Evolutionary conservation across 2,797 vertebrate genomes (phyloP).

Genomic region (Xiphophorus birchmanni): DNA sequence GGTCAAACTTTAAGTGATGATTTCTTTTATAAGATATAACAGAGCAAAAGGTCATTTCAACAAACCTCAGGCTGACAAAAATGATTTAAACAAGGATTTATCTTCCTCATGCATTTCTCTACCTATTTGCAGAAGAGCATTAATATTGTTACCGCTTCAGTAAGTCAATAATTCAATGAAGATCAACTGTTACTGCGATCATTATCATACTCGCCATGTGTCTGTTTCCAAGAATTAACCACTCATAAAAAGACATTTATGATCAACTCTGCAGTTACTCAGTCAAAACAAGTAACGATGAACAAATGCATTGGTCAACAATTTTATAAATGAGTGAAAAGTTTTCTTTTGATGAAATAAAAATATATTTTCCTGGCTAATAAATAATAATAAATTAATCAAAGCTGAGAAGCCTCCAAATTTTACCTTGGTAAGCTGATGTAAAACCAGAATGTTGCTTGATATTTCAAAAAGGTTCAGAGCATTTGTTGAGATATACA

Average conservation of each 20-base stretch:
- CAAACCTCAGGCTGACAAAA: not conserved
- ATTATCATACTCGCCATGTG: not conserved
- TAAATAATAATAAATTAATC: not conserved
- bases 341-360: not conserved
- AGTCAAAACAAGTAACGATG: conserved; percentile 2
- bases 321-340: not conserved
- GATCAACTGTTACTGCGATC: not conserved
- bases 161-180: not conserved
- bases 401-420: not conserved
- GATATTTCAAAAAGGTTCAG: not conserved
- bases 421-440: not conserved
- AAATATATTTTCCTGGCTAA: not conserved
- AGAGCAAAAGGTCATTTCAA: conserved; percentile 5
- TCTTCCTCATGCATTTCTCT: not conserved
- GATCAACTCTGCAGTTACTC: not conserved
- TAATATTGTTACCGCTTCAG: conserved; percentile 2
- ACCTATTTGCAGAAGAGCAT: not conserved
- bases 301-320: not conserved
- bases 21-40: conserved; percentile 10
- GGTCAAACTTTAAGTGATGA: conserved; percentile 19
- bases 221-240: conserved; percentile 6
- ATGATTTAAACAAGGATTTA: not conserved
- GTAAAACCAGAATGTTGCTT: not conserved
- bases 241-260: conserved; percentile 6
- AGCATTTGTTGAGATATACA: not conserved